These are phyloP conservation scores for Sphyrna mokarran DNA, from an alignment of 2,113 vertebrate genomes.

Conservation along the genomic window DNA sequence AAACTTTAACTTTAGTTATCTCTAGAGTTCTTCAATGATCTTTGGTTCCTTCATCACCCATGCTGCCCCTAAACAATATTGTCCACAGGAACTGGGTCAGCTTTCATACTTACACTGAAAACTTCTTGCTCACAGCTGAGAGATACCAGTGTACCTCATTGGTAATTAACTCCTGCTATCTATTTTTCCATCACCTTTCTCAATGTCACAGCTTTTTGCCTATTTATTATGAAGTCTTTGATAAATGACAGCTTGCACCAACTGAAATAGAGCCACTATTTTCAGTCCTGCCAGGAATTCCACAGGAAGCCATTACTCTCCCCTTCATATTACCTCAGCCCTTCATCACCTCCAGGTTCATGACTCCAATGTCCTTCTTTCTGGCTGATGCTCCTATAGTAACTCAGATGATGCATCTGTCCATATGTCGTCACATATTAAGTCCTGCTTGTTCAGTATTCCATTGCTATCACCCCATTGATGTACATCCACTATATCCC, in stretches of 20 bases:
- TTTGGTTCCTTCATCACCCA: background rate
- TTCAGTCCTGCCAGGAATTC: background rate
- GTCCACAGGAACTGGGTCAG: background rate
- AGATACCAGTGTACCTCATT: background rate
- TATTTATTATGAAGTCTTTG: background rate
- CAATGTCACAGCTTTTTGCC: background rate
- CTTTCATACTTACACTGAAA: background rate
- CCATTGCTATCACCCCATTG: background rate
- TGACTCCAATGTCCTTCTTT: background rate
- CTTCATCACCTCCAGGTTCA: too few relatives aligned
- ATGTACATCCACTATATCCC: background rate
- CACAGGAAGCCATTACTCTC: background rate
- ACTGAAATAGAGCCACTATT: background rate
- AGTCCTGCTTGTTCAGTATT: background rate
- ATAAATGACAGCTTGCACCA: background rate
- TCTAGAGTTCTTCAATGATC: background rate
- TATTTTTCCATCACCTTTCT: background rate
- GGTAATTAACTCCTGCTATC: background rate
- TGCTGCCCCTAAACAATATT: background rate
- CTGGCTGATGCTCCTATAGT: too few relatives aligned
- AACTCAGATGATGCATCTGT: background rate
- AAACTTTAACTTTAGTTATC: background rate
- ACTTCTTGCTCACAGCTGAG: background rate
- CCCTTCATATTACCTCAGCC: background rate
- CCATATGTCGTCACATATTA: background rate